phyloP scores from a whole-genome alignment of 2,888 invertebrate species.

The Blomia tropicalis region DNA sequence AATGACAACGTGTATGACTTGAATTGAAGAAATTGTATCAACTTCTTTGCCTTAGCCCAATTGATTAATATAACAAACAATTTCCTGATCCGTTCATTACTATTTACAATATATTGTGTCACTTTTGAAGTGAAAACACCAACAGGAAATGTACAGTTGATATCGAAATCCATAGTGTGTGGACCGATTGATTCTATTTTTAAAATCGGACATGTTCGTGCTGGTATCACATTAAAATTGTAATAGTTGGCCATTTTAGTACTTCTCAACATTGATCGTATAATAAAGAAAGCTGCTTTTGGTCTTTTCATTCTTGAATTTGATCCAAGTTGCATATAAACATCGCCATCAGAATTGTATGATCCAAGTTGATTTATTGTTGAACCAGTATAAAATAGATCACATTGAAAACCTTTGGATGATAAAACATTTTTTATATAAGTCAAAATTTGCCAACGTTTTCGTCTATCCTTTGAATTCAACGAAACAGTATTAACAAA shows the following conservation, averaged over 20 bases:
- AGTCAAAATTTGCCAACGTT: not conserved
- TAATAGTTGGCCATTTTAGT: not conserved
- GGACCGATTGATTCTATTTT: not conserved
- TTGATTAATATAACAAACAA: not conserved
- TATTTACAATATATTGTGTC: not conserved
- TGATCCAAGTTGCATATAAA: not conserved
- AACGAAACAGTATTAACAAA: too few species aligned
- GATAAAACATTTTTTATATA: not conserved
- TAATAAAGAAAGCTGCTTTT: not conserved
- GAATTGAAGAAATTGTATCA: not conserved
- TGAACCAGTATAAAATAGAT: not conserved
- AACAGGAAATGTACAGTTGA: not conserved
- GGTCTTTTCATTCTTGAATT: not conserved
- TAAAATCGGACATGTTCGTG: not conserved
- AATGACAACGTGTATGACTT: not conserved
- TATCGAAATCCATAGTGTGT: not conserved
- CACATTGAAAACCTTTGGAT: not conserved
- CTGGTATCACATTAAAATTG: not conserved
- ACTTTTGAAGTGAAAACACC: conserved; percentile 6
- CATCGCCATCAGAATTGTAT: conserved; percentile 6
- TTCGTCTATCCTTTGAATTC: not conserved
- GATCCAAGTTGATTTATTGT: not conserved
- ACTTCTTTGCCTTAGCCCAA: not conserved
- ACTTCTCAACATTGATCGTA: not conserved
- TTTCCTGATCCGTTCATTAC: not conserved